These are phyloP conservation scores for Stercorarius parasiticus DNA, from an alignment of 2,113 vertebrate genomes.

Conservation along the genomic window DNA sequence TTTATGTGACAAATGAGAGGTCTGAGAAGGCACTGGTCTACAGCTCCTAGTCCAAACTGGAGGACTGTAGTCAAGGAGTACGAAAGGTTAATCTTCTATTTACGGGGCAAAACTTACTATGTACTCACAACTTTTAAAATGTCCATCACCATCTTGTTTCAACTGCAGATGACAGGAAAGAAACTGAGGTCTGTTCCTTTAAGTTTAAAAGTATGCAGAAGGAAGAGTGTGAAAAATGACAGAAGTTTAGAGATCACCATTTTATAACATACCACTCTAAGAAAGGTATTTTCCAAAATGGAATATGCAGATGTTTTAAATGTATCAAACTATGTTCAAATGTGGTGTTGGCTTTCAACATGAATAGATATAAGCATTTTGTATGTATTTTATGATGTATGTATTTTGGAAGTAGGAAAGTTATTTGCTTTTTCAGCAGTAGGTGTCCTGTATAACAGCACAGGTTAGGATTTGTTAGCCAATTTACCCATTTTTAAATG, in stretches of 20 bases:
- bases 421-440: conserved; percentile 14
- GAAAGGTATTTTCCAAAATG: not conserved
- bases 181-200: not conserved
- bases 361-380: not conserved
- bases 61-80: not conserved
- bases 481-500: not conserved
- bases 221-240: not conserved
- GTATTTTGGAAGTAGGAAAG: not conserved
- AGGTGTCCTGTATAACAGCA: not conserved
- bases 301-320: not conserved
- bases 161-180: not conserved
- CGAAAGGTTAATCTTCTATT: not conserved
- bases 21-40: not conserved
- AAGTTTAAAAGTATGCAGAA: not conserved
- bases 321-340: not conserved
- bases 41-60: not conserved
- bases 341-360: not conserved
- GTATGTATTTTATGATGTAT: not conserved
- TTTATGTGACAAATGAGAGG: not conserved
- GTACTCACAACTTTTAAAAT: not conserved
- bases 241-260: not conserved
- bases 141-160: not conserved
- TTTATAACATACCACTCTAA: not conserved
- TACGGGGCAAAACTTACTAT: not conserved
- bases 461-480: not conserved